These are phyloP conservation scores for Limosa lapponica DNA, from an alignment of 2,797 vertebrate genomes.

Conservation along the genomic window DNA sequence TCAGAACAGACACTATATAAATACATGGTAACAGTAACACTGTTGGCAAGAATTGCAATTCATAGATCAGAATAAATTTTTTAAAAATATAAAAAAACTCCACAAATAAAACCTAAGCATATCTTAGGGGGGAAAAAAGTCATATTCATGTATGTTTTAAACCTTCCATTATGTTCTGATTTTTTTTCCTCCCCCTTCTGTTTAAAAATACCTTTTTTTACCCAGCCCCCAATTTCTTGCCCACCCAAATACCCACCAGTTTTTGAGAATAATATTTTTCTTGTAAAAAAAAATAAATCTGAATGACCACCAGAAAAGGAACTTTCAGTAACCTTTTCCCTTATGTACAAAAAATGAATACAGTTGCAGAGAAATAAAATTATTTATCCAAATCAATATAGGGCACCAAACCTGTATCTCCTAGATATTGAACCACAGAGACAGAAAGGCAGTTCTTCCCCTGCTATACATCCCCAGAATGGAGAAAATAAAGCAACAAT, in stretches of 20 bases:
- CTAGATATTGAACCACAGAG: fast-evolving
- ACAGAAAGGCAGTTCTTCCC: not conserved
- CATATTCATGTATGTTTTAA: not conserved
- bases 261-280: not conserved
- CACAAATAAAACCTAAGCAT: not conserved
- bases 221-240: not conserved
- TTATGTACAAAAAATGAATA: not conserved
- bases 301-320: not conserved
- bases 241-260: not conserved
- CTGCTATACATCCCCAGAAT: not conserved
- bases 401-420: not conserved
- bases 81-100: not conserved
- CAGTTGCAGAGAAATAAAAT: not conserved
- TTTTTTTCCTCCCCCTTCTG: not conserved
- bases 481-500: not conserved
- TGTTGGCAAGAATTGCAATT: not conserved
- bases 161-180: not conserved
- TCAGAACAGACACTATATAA: not conserved
- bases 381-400: not conserved
- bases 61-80: not conserved
- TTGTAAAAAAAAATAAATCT: not conserved
- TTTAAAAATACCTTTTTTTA: not conserved
- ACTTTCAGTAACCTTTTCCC: not conserved
- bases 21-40: not conserved
- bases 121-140: not conserved